Evolutionary conservation across 2,888 invertebrate genomes (phyloP).

Genomic region (Pomacea canaliculata): DNA sequence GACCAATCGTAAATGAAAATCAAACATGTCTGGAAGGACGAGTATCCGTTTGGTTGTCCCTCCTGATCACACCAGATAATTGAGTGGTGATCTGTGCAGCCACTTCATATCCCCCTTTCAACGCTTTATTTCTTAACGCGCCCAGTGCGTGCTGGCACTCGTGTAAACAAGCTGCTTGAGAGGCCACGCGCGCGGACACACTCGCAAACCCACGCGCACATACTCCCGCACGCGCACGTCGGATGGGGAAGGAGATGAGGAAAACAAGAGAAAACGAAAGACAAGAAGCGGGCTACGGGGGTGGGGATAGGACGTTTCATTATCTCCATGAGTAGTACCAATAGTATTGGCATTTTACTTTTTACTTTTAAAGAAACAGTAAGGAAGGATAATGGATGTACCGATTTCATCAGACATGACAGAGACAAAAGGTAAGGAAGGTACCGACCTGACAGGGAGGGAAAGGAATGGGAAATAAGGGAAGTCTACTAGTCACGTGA

Average conservation of each 20-base stretch:
- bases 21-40: constrained; percentile 1
- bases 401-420: no score
- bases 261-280: background rate
- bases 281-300: constrained; percentile 3
- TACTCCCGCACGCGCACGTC: background rate
- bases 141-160: no score
- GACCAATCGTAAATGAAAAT: constrained; percentile 13
- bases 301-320: background rate
- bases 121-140: no score
- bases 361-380: no score
- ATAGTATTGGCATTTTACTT: no score
- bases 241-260: no score
- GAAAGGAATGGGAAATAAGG: no score
- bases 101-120: constrained; percentile 4
- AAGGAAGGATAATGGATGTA: no score
- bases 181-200: background rate
- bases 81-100: constrained; percentile 3
- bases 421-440: no score
- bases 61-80: constrained; percentile 5
- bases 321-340: no score
- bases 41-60: background rate
- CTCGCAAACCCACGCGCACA: background rate
- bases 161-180: background rate
- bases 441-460: no score
- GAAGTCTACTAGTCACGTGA: no score